Conservation (phyloP, 2,113 vertebrate genomes). For the Zootoca vivipara region DNA sequence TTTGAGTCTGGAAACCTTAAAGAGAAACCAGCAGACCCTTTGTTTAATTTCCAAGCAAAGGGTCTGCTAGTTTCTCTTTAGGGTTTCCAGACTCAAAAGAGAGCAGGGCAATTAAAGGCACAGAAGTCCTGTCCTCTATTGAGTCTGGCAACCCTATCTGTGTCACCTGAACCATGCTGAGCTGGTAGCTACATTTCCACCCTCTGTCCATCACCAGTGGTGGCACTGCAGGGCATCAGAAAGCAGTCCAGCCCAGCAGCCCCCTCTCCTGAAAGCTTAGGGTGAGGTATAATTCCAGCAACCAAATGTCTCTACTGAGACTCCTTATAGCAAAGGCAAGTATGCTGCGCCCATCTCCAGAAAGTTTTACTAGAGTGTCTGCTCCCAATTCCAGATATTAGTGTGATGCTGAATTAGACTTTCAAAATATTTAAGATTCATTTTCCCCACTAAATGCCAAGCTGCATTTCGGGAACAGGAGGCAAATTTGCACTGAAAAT, state of each 20-base stretch:
- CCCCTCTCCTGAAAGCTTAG: no score
- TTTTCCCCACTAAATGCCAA: slow-evolving; percentile 58
- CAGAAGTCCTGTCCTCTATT: no score
- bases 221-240: neutral
- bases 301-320: neutral
- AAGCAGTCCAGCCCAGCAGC: neutral
- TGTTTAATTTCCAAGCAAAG: no score
- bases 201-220: no score
- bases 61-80: no score
- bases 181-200: neutral
- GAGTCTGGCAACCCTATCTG: no score
- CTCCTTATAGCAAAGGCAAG: neutral
- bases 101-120: no score
- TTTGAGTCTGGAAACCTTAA: no score
- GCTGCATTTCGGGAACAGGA: slow-evolving; percentile 57
- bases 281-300: neutral
- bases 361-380: slow-evolving; percentile 43
- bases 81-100: no score
- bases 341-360: slow-evolving; percentile 26
- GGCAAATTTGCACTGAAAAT: slow-evolving; percentile 61
- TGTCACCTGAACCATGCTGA: neutral
- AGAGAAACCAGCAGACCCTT: no score
- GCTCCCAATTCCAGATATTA: slow-evolving; percentile 39
- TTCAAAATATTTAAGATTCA: slow-evolving; percentile 72
- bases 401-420: slow-evolving; percentile 62